Conservation (phyloP, 2,888 invertebrate species). For the Rhagonycha lutea region DNA sequence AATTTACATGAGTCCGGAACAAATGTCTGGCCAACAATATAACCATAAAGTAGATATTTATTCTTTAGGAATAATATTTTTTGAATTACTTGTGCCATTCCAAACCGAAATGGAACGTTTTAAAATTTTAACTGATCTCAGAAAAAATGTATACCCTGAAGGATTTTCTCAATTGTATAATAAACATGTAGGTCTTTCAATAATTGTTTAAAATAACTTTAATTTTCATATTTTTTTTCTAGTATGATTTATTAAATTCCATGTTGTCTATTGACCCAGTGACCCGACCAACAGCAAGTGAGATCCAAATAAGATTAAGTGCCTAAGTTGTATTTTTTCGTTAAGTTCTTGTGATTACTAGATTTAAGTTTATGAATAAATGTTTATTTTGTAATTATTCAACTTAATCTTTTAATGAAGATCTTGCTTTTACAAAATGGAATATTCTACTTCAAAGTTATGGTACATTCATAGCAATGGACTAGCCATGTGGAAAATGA, state of each 20-base stretch:
- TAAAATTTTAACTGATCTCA: constrained; percentile 65
- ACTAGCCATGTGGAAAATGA: too few relatives aligned
- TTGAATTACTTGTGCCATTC: constrained; percentile 90
- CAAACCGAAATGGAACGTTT: constrained; percentile 89
- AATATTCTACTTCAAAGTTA: too few relatives aligned
- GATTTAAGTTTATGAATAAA: not conserved
- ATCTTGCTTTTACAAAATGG: not conserved
- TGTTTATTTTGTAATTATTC: not conserved
- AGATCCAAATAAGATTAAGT: constrained; percentile 59
- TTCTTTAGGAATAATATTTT: constrained; percentile 90
- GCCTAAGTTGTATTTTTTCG: not conserved
- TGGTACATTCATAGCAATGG: too few relatives aligned
- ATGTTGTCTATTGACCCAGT: constrained; percentile 79
- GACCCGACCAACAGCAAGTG: constrained; percentile 75
- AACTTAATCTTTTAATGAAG: not conserved
- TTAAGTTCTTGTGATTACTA: not conserved
- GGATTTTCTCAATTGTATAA: constrained; percentile 68
- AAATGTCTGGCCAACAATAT: constrained; percentile 74
- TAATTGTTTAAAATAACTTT: not conserved
- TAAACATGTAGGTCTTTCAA: constrained; percentile 64
- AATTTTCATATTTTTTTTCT: constrained; percentile 39
- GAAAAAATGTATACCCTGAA: constrained; percentile 70
- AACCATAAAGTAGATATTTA: constrained; percentile 94
- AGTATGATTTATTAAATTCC: constrained; percentile 73
- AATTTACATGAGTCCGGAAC: constrained; percentile 98